Evolutionary conservation across 92 coral and sea anemone genomes (phyloP).

Genomic region (Porites evermanni): DNA sequence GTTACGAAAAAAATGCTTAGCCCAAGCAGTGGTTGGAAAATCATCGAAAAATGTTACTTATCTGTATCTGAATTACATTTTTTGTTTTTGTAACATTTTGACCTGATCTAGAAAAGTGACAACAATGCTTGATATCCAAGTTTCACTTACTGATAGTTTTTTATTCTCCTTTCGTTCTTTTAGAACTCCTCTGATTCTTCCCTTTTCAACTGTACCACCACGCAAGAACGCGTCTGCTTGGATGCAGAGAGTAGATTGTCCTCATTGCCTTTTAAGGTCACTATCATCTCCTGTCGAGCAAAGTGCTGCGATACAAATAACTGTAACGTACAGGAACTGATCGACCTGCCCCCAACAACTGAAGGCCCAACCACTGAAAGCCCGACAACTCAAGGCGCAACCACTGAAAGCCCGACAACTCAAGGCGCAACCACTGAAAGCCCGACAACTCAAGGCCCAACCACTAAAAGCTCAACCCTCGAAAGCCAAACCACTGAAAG

Average conservation of each 20-base stretch:
- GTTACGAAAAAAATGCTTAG: too few relatives aligned
- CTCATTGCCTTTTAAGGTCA: not conserved
- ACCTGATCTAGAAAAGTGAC: too few relatives aligned
- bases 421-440: not conserved
- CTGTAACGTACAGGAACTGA: not conserved
- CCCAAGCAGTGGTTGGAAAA: too few relatives aligned
- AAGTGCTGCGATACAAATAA: not conserved
- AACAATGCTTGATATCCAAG: too few relatives aligned
- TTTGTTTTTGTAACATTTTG: too few relatives aligned
- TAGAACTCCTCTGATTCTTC: constrained; percentile 13
- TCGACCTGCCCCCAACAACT: not conserved
- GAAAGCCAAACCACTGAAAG: not conserved
- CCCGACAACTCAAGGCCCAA: too few relatives aligned
- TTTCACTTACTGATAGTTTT: too few relatives aligned
- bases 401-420: not conserved
- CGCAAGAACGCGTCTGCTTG: not conserved
- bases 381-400: not conserved
- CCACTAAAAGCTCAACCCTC: too few relatives aligned
- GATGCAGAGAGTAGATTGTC: not conserved
- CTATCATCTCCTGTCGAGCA: not conserved
- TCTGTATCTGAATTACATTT: too few relatives aligned
- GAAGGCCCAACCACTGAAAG: not conserved
- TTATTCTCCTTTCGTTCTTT: not conserved
- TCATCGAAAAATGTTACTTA: too few relatives aligned
- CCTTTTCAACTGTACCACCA: not conserved